phyloP scores from a whole-genome alignment of 2,797 vertebrate species.

The Alfaro cultratus region DNA sequence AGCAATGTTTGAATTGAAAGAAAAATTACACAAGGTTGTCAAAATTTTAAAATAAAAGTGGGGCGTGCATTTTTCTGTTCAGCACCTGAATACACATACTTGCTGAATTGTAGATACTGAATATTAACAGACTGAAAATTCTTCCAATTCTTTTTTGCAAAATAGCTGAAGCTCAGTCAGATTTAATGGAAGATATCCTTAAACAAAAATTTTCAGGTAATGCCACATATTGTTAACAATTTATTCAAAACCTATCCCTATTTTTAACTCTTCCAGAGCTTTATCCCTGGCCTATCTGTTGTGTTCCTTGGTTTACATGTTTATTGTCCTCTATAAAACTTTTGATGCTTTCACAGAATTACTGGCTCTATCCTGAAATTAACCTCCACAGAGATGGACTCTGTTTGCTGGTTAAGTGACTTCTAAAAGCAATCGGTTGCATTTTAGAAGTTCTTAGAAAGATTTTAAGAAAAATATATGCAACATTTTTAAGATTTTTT shows the following conservation, averaged over 20 bases:
- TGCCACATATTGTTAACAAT: neutral
- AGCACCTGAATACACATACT: too few species aligned
- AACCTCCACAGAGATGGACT: neutral
- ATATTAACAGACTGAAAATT: neutral
- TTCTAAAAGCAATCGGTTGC: neutral
- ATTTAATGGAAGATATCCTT: neutral
- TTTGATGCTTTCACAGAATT: neutral
- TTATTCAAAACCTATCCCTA: neutral
- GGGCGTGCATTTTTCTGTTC: neutral
- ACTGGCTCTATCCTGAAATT: neutral
- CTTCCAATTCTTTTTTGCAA: neutral
- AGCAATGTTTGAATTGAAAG: neutral
- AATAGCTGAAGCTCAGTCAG: neutral
- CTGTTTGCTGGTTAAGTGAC: neutral
- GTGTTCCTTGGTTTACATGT: neutral
- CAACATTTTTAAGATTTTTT: neutral
- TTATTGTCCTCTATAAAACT: neutral
- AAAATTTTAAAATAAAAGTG: neutral
- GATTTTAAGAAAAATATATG: neutral
- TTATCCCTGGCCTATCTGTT: neutral
- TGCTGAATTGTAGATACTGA: too few species aligned
- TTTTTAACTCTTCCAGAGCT: neutral
- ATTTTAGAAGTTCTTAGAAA: too few species aligned
- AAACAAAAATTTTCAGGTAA: neutral
- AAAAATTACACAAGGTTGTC: neutral